phyloP scores from a whole-genome alignment of 1,140 invertebrate genomes.

The Drosophila chauvacae region DNA sequence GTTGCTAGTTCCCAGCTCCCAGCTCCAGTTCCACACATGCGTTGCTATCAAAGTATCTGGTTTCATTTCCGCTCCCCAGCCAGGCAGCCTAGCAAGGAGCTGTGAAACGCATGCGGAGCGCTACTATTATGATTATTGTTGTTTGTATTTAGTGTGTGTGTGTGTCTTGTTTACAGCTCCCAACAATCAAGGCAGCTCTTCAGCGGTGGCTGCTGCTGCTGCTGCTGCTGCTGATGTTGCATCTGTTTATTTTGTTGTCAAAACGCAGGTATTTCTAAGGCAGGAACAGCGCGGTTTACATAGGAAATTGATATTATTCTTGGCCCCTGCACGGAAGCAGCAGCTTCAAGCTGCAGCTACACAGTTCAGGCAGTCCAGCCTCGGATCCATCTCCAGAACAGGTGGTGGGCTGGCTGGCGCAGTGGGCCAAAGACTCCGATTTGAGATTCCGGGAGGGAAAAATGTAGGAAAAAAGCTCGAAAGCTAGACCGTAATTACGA shows the following conservation, averaged over 20 bases:
- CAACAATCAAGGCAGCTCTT: constrained; percentile 79
- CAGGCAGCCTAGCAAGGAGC: constrained; percentile 55
- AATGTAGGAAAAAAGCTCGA: constrained; percentile 23
- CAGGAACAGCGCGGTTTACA: constrained; percentile 56
- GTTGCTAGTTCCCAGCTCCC: constrained; percentile 3
- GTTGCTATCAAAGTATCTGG: constrained; percentile 80
- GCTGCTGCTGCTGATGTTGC: constrained; percentile 20
- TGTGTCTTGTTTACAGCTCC: constrained; percentile 71
- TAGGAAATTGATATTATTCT: constrained; percentile 82
- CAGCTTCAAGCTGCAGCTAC: constrained; percentile 28
- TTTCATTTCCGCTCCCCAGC: constrained; percentile 79
- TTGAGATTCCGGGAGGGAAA: constrained; percentile 20
- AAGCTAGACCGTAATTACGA: constrained; percentile 68
- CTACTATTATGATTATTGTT: constrained; percentile 67
- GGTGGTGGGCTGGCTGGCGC: constrained; percentile 59
- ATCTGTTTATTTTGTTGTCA: constrained; percentile 82
- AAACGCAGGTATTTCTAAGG: constrained; percentile 70
- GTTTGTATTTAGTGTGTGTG: constrained; percentile 55
- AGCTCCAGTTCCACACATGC: constrained; percentile 40
- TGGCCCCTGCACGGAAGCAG: constrained; percentile 76
- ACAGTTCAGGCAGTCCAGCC: too few species aligned
- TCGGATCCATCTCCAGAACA: constrained; percentile 37
- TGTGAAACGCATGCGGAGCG: constrained; percentile 61
- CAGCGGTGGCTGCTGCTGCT: constrained; percentile 16
- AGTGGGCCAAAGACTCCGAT: constrained; percentile 13